These are phyloP conservation scores for Iphiclides podalirius DNA, from an alignment of 2,888 invertebrate genomes.

Conservation along the genomic window DNA sequence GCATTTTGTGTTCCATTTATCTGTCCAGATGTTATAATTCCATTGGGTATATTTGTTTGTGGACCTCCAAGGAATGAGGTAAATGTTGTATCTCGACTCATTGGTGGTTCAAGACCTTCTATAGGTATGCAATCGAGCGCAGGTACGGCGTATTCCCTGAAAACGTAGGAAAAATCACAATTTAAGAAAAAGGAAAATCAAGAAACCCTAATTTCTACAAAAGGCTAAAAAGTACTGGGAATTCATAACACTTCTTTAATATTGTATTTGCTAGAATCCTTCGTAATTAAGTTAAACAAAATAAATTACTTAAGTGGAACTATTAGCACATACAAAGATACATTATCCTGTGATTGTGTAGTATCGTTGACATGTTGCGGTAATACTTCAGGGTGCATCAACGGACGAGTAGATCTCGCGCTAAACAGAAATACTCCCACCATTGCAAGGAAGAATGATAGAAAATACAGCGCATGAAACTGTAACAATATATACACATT, in stretches of 20 bases:
- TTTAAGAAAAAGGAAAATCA: too few relatives aligned
- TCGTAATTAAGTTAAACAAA: too few relatives aligned
- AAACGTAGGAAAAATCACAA: too few relatives aligned
- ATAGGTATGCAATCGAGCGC: constrained; percentile 73
- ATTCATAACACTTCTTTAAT: too few relatives aligned
- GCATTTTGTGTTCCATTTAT: constrained; percentile 14
- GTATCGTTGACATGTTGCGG: constrained; percentile 62
- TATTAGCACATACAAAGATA: constrained; percentile 72
- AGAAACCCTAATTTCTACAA: too few relatives aligned
- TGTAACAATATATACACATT: too few relatives aligned
- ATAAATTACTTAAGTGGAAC: too few relatives aligned
- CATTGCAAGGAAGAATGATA: constrained; percentile 88
- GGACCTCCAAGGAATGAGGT: constrained; percentile 76
- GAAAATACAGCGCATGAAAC: constrained; percentile 91
- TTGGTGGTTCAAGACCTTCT: constrained; percentile 70
- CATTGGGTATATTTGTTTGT: constrained; percentile 50
- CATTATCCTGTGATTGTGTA: constrained; percentile 63
- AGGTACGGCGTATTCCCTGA: constrained; percentile 75
- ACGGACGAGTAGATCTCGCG: constrained; percentile 80
- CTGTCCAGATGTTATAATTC: constrained; percentile 43
- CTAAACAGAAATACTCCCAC: constrained; percentile 82
- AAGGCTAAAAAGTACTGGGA: too few relatives aligned
- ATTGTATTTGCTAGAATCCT: too few relatives aligned
- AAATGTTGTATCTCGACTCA: constrained; percentile 75
- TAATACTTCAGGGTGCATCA: constrained; percentile 48